Percentiles rank a stretch among this genome's conserved stretches.
phyloP scores from a whole-genome alignment of 2,113 vertebrate species.

The Cinclus mexicanus region DNA sequence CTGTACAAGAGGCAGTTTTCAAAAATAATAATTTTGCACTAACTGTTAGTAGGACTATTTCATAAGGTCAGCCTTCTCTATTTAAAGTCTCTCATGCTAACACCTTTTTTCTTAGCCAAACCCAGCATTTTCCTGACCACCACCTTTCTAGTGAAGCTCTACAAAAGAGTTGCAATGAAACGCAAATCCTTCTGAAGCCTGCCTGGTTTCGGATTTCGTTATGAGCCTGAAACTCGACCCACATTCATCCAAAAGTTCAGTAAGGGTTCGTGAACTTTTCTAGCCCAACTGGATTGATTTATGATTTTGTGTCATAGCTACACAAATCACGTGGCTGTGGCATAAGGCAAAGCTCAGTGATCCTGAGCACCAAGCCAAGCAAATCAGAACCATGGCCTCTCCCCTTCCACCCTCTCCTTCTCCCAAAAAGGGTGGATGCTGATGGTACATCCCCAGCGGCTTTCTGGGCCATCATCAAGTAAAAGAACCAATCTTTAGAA shows the following conservation, averaged over 20 bases:
- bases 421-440: slow-evolving; percentile 22
- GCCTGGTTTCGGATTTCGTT: slow-evolving; percentile 4
- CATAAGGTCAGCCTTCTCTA: background rate
- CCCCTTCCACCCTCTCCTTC: slow-evolving; percentile 14
- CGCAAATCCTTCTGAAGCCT: slow-evolving; percentile 35
- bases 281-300: slow-evolving; percentile 54
- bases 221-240: slow-evolving; percentile 48
- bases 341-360: background rate
- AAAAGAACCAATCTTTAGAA: background rate
- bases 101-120: background rate
- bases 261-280: slow-evolving; percentile 59
- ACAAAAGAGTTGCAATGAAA: background rate
- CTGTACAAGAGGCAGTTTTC: background rate
- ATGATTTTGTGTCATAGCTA: slow-evolving; percentile 43
- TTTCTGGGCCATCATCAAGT: background rate
- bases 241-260: slow-evolving; percentile 51
- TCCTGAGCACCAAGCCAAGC: background rate
- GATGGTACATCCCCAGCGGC: background rate
- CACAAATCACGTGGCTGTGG: background rate
- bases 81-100: background rate
- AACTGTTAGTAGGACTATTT: background rate
- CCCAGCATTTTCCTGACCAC: background rate
- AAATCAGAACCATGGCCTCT: slow-evolving; percentile 10
- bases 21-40: background rate
- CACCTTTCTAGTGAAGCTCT: background rate